Base-by-base conservation (phyloP, 2,888 invertebrate genomes). In the Tuberolachnus salignus region DNA sequence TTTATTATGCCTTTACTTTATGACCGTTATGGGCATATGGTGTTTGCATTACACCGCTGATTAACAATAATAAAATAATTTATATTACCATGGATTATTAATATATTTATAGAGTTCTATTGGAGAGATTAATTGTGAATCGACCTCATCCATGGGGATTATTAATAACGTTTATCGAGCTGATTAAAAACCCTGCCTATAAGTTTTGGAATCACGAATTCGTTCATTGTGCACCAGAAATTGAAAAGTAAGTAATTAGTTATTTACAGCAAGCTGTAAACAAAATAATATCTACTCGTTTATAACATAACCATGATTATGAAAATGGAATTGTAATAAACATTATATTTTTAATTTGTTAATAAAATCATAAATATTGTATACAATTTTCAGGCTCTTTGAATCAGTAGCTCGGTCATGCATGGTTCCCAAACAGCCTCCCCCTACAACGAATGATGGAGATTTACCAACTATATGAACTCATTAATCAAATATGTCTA, bases 131-230 rank as follows among this genome's bases (percentile, higher is more conserved):
- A 81, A 98, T 99, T 83, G 98, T 98, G 0, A 98, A 98, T 87
- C 89, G 99, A 69, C 99, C 99, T 4, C 99, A 99, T 87, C 99
- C 99, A 0, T 99, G 99, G 99, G 99, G 99, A 16, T 88, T 99
- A 64, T 89, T 99, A 51, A 97, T 99, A 83, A 99, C 99, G 0
- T 99, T 99, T 87, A 98, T 98, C 83, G 99, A 99, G 86, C 90
- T 99, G 81, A 98, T 99, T 84, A 98, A 98, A 86, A 99, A 99
- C 87, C 97, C 97, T 9, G 91, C 92, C 34, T 99, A 98, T 88
- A 97, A 97, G 86, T 99, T 99, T 87, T 99, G 99, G 98, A 92
- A 92, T 82, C 98, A 99, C 85, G 98, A 99, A 85, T 99, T 99
- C 87, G 98, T 99, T 1, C 97, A 97, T 85, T 99, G 99, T 87